phyloP scores from a whole-genome alignment of 2,113 vertebrate species.

The Hypomesus transpacificus region DNA sequence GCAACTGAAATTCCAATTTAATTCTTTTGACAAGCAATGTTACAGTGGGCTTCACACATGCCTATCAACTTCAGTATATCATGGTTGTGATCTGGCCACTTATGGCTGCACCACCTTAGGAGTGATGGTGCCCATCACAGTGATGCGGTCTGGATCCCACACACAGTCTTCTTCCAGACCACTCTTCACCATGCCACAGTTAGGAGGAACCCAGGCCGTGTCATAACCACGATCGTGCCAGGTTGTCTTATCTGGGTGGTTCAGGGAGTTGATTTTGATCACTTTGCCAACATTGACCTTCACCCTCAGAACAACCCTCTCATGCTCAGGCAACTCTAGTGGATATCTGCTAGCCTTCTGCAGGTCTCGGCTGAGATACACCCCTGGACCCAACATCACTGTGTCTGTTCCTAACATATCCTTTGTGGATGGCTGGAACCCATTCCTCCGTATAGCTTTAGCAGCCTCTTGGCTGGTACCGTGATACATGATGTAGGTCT shows the following conservation, averaged over 20 bases:
- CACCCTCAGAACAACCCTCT: slow-evolving; percentile 22
- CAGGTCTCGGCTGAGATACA: slow-evolving; percentile 46
- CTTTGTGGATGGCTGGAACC: slow-evolving; percentile 21
- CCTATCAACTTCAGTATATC: too few relatives aligned
- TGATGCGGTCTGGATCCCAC: slow-evolving; percentile 49
- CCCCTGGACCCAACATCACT: slow-evolving; percentile 40
- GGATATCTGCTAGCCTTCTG: slow-evolving; percentile 22
- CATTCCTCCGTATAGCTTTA: neutral
- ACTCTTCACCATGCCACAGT: slow-evolving; percentile 19
- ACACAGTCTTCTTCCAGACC: slow-evolving; percentile 55
- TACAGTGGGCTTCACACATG: too few relatives aligned
- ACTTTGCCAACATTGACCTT: slow-evolving; percentile 38
- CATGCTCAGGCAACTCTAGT: slow-evolving; percentile 14
- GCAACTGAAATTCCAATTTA: too few relatives aligned
- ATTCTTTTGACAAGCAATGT: too few relatives aligned
- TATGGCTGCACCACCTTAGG: slow-evolving; percentile 6
- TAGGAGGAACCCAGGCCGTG: slow-evolving; percentile 43
- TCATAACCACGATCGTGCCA: slow-evolving; percentile 35
- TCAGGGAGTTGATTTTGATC: slow-evolving; percentile 17
- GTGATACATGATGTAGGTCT: slow-evolving; percentile 44
- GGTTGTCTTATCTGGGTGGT: slow-evolving; percentile 14
- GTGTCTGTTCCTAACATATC: neutral
- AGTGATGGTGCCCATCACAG: slow-evolving; percentile 1
- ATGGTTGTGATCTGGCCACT: too few relatives aligned
- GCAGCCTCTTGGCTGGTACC: slow-evolving; percentile 18